Conservation (phyloP, 2,113 vertebrate genomes). For the Halcyon senegalensis region DNA sequence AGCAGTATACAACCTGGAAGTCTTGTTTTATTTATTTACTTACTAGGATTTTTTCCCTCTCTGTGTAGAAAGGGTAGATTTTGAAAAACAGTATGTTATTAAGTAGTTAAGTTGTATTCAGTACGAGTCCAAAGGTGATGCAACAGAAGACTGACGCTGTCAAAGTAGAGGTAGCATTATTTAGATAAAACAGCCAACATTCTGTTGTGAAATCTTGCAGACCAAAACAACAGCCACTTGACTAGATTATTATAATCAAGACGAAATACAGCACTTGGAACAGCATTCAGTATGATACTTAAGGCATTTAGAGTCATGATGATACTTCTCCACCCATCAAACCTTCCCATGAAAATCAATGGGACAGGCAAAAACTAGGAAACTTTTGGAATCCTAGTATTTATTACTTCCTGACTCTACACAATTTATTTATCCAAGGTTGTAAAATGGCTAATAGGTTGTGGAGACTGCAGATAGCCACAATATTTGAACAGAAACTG, state of each 20-base stretch:
- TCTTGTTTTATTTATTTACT: background rate
- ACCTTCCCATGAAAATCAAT: background rate
- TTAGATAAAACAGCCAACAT: background rate
- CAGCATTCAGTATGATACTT: background rate
- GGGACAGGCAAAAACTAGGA: background rate
- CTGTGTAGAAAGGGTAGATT: background rate
- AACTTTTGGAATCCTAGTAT: conserved; percentile 12
- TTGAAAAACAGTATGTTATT: background rate
- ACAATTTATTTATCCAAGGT: conserved; percentile 5
- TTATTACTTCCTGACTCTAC: background rate
- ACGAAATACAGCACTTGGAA: background rate
- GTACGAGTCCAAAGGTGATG: background rate
- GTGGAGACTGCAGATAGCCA: background rate
- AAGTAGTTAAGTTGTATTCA: background rate
- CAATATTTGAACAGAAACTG: background rate
- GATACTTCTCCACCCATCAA: background rate
- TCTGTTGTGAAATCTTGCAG: conserved; percentile 6
- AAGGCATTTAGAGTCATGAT: background rate
- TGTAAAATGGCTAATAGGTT: background rate
- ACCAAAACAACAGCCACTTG: background rate
- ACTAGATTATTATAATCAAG: background rate
- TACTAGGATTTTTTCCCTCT: background rate
- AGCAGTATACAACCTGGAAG: background rate
- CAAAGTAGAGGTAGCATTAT: background rate
- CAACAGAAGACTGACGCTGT: background rate